Percentiles rank a stretch among this genome's conserved stretches.
Evolutionary conservation across 1,140 invertebrate species (phyloP).

Genomic region (Drosophila tani): DNA sequence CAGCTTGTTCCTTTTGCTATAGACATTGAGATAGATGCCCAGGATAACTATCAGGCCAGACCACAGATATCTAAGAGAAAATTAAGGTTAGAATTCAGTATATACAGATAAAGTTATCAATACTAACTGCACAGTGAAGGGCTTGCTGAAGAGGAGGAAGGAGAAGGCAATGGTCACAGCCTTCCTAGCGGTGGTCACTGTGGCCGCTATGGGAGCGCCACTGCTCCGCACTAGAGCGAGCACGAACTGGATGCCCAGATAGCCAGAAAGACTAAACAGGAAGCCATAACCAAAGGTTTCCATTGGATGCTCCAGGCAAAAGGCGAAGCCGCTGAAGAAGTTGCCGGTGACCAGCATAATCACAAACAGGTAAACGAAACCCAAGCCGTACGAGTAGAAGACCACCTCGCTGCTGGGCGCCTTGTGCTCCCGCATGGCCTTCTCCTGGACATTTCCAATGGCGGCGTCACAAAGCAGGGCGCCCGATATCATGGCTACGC

Average conservation of each 20-base stretch:
- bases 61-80: slow-evolving; percentile 92
- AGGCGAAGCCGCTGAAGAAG: slow-evolving; percentile 90
- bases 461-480: slow-evolving; percentile 96
- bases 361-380: slow-evolving; percentile 93
- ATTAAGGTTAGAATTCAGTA: not conserved
- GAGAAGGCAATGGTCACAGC: slow-evolving; percentile 96
- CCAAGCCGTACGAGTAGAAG: slow-evolving; percentile 96
- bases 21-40: slow-evolving; percentile 96
- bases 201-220: slow-evolving; percentile 96
- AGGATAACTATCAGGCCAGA: slow-evolving; percentile 93
- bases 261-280: slow-evolving; percentile 95
- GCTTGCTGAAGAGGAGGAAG: slow-evolving; percentile 97
- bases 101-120: rapidly evolving
- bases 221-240: slow-evolving; percentile 93
- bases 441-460: slow-evolving; percentile 98
- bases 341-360: slow-evolving; percentile 91
- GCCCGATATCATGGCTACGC: slow-evolving; percentile 94
- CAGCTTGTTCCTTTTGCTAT: slow-evolving; percentile 90
- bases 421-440: slow-evolving; percentile 93
- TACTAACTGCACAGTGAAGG: slow-evolving; percentile 96
- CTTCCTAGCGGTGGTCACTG: slow-evolving; percentile 95
- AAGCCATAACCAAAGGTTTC: slow-evolving; percentile 94
- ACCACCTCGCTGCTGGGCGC: slow-evolving; percentile 96
- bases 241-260: slow-evolving; percentile 96
- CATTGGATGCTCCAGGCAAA: slow-evolving; percentile 91